Evolutionary conservation across 2,888 invertebrate genomes (phyloP).

Genomic region (Hyposoter didymator): DNA sequence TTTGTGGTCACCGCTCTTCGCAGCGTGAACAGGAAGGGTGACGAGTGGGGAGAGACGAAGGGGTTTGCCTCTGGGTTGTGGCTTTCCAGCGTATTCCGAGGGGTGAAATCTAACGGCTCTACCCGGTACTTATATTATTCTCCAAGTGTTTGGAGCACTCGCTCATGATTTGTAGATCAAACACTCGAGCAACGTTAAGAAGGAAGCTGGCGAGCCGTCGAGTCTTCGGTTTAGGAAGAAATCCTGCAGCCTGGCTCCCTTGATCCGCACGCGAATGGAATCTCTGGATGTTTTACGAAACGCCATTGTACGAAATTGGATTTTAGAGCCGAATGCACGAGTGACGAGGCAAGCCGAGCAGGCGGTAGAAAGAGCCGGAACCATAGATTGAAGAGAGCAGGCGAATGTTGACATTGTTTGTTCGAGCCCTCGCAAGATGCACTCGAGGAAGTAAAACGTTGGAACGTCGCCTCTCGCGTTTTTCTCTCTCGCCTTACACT

Average conservation of each 20-base stretch:
- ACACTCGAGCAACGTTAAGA: slow-evolving; percentile 77
- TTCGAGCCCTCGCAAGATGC: slow-evolving; percentile 72
- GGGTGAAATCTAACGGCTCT: slow-evolving; percentile 76
- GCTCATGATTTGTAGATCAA: slow-evolving; percentile 78
- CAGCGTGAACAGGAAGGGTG: slow-evolving; percentile 54
- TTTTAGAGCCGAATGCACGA: slow-evolving; percentile 5
- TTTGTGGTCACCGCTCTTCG: slow-evolving; percentile 57
- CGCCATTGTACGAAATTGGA: slow-evolving; percentile 20
- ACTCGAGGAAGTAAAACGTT: slow-evolving; percentile 75
- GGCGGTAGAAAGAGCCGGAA: slow-evolving; percentile 24
- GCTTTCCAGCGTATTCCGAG: slow-evolving; percentile 53
- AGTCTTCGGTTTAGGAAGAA: slow-evolving; percentile 24
- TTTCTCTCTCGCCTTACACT: slow-evolving; percentile 35
- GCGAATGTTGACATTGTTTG: slow-evolving; percentile 75
- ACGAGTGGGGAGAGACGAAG: slow-evolving; percentile 22
- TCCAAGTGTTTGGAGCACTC: slow-evolving; percentile 56
- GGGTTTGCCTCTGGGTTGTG: slow-evolving; percentile 26
- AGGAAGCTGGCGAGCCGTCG: slow-evolving; percentile 72
- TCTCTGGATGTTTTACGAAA: slow-evolving; percentile 36
- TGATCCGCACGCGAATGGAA: neutral
- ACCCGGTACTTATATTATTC: slow-evolving; percentile 44
- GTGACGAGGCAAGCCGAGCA: neutral
- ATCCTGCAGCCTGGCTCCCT: slow-evolving; percentile 31
- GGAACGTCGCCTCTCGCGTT: slow-evolving; percentile 62
- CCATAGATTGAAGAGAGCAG: slow-evolving; percentile 36